Conservation (phyloP, 2,888 invertebrate genomes). For the Ypsolopha sequella region DNA sequence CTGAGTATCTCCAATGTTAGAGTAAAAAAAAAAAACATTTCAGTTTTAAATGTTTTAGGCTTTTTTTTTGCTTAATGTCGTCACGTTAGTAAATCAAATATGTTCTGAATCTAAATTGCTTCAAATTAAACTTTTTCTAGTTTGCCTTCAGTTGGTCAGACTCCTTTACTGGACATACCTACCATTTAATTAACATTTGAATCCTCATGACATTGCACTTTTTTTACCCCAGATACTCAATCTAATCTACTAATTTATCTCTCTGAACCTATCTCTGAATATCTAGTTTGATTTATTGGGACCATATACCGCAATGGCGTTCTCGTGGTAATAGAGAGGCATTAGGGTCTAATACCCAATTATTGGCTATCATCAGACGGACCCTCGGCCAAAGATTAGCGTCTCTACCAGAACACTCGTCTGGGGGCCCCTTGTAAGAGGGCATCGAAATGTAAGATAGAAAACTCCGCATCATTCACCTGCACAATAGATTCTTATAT, state of each 20-base stretch:
- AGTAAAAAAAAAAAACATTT: not conserved
- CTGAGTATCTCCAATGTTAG: not conserved
- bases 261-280: too few relatives aligned
- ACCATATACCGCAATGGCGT: not conserved
- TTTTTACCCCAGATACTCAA: not conserved
- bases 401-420: slow-evolving; percentile 3
- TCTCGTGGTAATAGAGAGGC: slow-evolving; percentile 28
- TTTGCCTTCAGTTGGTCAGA: too few relatives aligned
- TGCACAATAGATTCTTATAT: too few relatives aligned
- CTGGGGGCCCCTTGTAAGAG: slow-evolving; percentile 9
- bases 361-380: slow-evolving; percentile 33
- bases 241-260: not conserved
- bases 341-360: slow-evolving; percentile 57
- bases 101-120: too few relatives aligned
- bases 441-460: too few relatives aligned
- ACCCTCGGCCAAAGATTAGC: slow-evolving; percentile 40
- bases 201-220: too few relatives aligned
- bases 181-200: too few relatives aligned
- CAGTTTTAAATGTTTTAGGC: not conserved
- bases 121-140: too few relatives aligned
- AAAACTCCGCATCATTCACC: too few relatives aligned
- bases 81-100: not conserved
- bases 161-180: too few relatives aligned
- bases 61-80: not conserved
- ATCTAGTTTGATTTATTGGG: not conserved